A percentile compares a stretch with the other conserved stretches of the same genome.
Evolutionary conservation across 2,113 vertebrate species (phyloP).

Genomic region (Uria lomvia): DNA sequence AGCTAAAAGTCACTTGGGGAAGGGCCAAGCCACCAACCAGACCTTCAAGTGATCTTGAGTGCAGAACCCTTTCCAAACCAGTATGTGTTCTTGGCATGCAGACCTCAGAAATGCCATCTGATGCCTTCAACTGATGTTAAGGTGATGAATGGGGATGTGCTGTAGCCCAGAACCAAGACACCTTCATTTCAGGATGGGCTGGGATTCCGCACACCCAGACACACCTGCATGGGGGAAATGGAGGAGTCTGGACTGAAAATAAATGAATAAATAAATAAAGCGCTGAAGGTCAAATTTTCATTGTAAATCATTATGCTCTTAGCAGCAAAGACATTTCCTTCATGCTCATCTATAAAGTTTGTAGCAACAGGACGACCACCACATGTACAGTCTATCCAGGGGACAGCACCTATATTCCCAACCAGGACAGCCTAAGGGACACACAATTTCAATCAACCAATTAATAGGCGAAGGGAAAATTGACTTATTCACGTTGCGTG

Average conservation of each 20-base stretch:
- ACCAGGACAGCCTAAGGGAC: background rate
- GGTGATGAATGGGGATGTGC: background rate
- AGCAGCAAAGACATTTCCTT: background rate
- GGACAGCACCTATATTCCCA: background rate
- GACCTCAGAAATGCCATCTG: background rate
- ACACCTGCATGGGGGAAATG: fast-evolving
- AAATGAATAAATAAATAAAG: background rate
- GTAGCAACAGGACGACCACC: background rate
- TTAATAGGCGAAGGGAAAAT: background rate
- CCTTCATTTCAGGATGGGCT: background rate
- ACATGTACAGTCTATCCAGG: background rate
- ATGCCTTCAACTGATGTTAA: background rate
- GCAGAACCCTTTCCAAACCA: background rate
- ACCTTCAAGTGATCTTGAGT: background rate
- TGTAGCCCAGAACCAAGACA: background rate
- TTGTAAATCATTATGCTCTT: background rate
- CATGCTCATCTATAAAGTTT: background rate
- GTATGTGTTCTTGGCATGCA: too few relatives aligned
- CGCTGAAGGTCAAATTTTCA: background rate
- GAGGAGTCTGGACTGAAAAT: too few relatives aligned
- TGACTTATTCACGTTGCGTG: background rate
- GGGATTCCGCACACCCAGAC: background rate
- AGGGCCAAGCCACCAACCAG: background rate
- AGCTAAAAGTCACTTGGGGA: background rate
- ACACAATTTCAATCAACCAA: background rate